Evolutionary conservation across 2,797 vertebrate genomes (phyloP), one percentile per base, ranked within the genome.

Genomic region (Acrossocheilus wenchowensis): DNA sequence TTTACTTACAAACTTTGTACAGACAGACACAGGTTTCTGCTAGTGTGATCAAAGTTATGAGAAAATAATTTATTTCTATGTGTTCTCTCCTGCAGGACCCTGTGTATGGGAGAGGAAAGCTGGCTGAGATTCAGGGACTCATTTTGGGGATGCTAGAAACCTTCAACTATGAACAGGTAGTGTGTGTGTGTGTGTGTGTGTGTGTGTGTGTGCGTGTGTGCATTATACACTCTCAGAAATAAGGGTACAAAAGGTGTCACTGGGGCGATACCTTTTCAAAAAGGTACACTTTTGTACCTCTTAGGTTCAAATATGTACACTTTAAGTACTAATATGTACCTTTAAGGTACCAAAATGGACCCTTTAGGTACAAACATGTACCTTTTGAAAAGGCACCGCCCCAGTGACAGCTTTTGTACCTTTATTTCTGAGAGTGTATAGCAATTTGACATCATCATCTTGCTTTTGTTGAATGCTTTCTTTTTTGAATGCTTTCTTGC

Each of bases 121-220:
- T 99, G 90, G 96, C 97, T 89, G 98, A 99, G 94, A 98, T 99
- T 91, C 97, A 99, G 87, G 96, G 97, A 6, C 96, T 99, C 78
- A 96, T 99, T 74, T 93, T 99, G 88, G 98, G 98, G 68, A 99
- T 99, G 98, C 90, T 99, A 92, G 97, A 99, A 88, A 99, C 97
- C 2, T 99, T 99, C 90, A 98, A 95, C 91, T 99, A 99, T 78
- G 98, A 99, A 88, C 97, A 98, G 92, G 98, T 99, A 94, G 4
- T 34, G 26, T 68, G 5, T 72, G 34, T 82, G n/a, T 17, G 62
- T 62, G 60, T n/a, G 57, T n/a, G 57, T 30, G 12, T 15, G 60
- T 10, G 54, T 14, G n/a, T 14, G n/a, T 14, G n/a, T 26, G 60
- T 30, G 60, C 3, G n/a, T 30, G 12, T 1, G 4, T 4, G 15